phyloP scores from a whole-genome alignment of 2,113 vertebrate genomes.

The Dromiciops gliroides region DNA sequence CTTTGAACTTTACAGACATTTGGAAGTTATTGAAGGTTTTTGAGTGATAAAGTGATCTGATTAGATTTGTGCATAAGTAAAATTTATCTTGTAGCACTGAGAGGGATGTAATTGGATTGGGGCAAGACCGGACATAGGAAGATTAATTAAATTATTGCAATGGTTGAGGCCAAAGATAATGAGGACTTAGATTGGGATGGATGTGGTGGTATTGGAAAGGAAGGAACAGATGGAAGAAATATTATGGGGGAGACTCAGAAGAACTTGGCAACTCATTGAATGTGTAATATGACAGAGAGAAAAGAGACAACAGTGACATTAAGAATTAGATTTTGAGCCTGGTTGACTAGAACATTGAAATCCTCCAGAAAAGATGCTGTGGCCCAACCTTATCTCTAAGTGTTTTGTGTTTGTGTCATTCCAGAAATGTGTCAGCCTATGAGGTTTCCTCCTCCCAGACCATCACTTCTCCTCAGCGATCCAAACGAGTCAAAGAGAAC shows the following conservation, averaged over 20 bases:
- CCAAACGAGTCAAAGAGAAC: constrained; percentile 98
- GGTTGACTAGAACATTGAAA: not conserved
- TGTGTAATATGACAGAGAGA: not conserved
- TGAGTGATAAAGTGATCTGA: not conserved
- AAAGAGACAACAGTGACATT: not conserved
- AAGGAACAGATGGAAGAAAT: not conserved
- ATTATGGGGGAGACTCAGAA: not conserved
- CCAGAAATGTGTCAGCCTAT: constrained; percentile 92
- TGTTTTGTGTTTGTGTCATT: not conserved
- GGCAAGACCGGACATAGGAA: not conserved
- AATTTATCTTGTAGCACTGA: not conserved
- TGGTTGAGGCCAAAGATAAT: not conserved
- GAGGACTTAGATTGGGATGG: not conserved
- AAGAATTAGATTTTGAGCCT: not conserved
- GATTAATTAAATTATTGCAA: not conserved
- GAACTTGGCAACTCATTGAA: not conserved
- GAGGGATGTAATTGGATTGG: not conserved
- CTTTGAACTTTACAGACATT: not conserved
- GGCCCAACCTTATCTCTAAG: not conserved
- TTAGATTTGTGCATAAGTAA: not conserved
- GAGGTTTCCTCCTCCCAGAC: constrained; percentile 96
- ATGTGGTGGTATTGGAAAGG: not conserved
- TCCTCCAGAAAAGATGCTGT: not conserved
- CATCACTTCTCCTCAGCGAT: constrained; percentile 94
- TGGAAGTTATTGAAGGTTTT: not conserved